Evolutionary conservation across 2,888 invertebrate genomes (phyloP).

Genomic region (Parapristionchus giblindavisi): DNA sequence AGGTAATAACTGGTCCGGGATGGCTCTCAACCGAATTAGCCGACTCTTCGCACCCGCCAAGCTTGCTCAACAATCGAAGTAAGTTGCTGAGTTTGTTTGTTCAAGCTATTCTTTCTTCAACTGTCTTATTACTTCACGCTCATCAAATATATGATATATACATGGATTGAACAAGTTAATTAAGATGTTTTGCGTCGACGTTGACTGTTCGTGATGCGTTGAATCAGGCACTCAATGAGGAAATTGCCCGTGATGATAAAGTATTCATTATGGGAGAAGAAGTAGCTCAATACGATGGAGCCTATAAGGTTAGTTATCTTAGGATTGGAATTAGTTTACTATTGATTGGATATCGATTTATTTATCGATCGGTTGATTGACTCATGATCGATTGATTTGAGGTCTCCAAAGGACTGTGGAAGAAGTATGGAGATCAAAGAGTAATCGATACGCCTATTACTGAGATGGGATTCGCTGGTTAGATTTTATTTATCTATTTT

Average conservation of each 20-base stretch:
- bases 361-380: neutral
- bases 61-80: slow-evolving; percentile 31
- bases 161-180: neutral
- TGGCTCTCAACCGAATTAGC: slow-evolving; percentile 51
- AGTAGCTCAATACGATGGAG: slow-evolving; percentile 97
- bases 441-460: slow-evolving; percentile 98
- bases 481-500: slow-evolving; percentile 4
- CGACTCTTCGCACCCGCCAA: slow-evolving; percentile 42
- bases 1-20: slow-evolving; percentile 47
- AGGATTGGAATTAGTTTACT: neutral
- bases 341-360: neutral
- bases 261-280: slow-evolving; percentile 95
- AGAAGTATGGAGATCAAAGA: slow-evolving; percentile 95
- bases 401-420: slow-evolving; percentile 93
- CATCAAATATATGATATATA: neutral
- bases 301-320: slow-evolving; percentile 77
- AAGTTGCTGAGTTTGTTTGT: slow-evolving; percentile 41
- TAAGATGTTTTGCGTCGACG: slow-evolving; percentile 29
- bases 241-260: slow-evolving; percentile 87
- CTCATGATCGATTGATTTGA: slow-evolving; percentile 69
- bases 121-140: neutral
- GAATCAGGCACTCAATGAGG: slow-evolving; percentile 93
- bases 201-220: slow-evolving; percentile 96
- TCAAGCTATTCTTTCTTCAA: slow-evolving; percentile 37
- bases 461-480: slow-evolving; percentile 80